phyloP scores from a whole-genome alignment of 2,797 vertebrate genomes.

The Echiichthys vipera region DNA sequence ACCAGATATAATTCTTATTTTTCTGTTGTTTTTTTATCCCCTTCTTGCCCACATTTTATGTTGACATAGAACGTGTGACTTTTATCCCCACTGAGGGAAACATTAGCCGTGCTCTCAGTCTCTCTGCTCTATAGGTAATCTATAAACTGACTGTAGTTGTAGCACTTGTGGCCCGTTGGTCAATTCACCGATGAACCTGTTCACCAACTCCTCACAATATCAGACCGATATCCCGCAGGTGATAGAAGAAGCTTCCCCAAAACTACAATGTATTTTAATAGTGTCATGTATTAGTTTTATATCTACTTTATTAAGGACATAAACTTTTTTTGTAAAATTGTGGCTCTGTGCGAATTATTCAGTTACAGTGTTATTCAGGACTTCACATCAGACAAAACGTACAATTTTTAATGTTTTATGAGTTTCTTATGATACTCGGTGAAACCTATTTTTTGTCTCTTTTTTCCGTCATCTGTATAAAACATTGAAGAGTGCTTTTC shows the following conservation, averaged over 20 bases:
- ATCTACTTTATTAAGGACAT: neutral
- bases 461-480: neutral
- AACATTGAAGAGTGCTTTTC: neutral
- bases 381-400: neutral
- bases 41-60: neutral
- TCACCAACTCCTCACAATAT: too few species aligned
- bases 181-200: neutral
- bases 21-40: neutral
- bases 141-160: neutral
- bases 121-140: neutral
- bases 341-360: neutral
- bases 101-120: neutral
- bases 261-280: neutral
- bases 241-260: neutral
- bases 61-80: neutral
- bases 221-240: neutral
- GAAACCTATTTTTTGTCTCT: neutral
- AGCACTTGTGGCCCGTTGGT: neutral
- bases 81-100: neutral
- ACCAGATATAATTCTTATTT: neutral
- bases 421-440: neutral
- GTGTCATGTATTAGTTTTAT: neutral
- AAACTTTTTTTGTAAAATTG: neutral
- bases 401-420: neutral
- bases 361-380: neutral